phyloP scores from a whole-genome alignment of 1,140 invertebrate species.

The Drosophila azteca region DNA sequence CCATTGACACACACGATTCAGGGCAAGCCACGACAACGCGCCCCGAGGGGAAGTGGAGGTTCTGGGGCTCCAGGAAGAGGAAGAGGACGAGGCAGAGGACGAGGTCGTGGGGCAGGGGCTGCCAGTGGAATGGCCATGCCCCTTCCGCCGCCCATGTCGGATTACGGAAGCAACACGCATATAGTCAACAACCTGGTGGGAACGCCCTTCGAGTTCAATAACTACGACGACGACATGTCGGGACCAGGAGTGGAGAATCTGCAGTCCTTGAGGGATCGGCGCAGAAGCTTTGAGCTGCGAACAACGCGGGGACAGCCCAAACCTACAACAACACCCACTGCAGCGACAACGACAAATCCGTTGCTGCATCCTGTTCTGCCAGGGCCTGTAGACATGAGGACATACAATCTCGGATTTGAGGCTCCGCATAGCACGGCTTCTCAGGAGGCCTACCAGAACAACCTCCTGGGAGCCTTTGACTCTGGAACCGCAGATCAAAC shows the following conservation, averaged over 20 bases:
- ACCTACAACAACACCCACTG: conserved; percentile 7
- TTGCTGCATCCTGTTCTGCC: conserved; percentile 87
- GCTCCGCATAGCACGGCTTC: conserved; percentile 84
- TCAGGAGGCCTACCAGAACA: conserved; percentile 86
- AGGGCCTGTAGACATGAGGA: conserved; percentile 94
- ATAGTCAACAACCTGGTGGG: conserved; percentile 89
- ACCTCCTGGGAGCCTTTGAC: conserved; percentile 87
- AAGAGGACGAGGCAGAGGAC: conserved; percentile 88
- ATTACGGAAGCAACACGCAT: conserved; percentile 76
- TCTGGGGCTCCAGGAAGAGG: conserved; percentile 44
- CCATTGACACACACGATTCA: conserved; percentile 73
- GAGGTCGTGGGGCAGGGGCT: conserved; percentile 75
- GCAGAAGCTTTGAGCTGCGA: conserved; percentile 86
- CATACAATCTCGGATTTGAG: conserved; percentile 88
- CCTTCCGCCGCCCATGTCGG: conserved; percentile 76
- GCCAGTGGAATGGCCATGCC: conserved; percentile 56
- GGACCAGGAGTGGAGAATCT: conserved; percentile 91
- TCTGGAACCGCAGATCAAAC: conserved; percentile 87
- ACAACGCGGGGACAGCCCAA: conserved; percentile 55
- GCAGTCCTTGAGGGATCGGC: conserved; percentile 90
- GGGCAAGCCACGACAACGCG: conserved; percentile 84
- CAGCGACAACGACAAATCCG: conserved; percentile 24
- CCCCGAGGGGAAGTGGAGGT: conserved; percentile 85
- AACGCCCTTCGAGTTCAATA: conserved; percentile 94
- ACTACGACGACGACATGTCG: conserved; percentile 90